Evolutionary conservation across 2,113 vertebrate species (phyloP), one percentile per base, ranked within the genome.

Genomic region (Thymallus thymallus): DNA sequence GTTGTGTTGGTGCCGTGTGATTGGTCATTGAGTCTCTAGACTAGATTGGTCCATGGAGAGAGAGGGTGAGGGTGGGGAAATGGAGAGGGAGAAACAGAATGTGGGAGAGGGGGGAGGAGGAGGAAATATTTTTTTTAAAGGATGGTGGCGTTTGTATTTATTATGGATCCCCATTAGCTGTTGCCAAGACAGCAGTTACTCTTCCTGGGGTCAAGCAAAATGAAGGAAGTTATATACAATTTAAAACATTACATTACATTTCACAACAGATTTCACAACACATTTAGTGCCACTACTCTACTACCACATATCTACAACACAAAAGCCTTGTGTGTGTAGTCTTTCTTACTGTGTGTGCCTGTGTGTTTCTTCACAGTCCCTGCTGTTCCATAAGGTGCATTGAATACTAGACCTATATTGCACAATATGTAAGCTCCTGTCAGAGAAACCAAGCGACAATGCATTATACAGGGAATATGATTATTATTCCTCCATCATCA

Each of bases 1-100:
- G 88, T 91, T 87, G 79, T 86, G 80, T 75, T 89, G 87, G 81
- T 74, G 76, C 72, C 67, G n/a, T 68, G 75, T 83, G 82, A 93
- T 93, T 92, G 91, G 90, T 82, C 86, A 79, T 35, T 69, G 70
- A 71, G 62, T 67, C 75, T 65, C 14, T 66, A 71, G 55, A 71
- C 55, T 30, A 4, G 51, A 58, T 5, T 12, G 46, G 56, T 32
- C 41, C 58, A 79, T 71, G 45, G 18, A 29, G 73, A 67, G 56
- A 56, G 29, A 20, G 60, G 30, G n/a, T 65, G 22, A 24, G 68
- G n/a, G 51, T 68, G 26, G 80, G 23, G 65, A 13, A 68, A 48
- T 24, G 67, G 51, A 29, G 6, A 3, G 4, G 63, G 56, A n/a
- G 58, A 61, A 23, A 70, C 13, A 77, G 72, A 64, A 71, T 58